Conservation (phyloP, 2,797 vertebrate species). For the Muraenolepis orangiensis region DNA sequence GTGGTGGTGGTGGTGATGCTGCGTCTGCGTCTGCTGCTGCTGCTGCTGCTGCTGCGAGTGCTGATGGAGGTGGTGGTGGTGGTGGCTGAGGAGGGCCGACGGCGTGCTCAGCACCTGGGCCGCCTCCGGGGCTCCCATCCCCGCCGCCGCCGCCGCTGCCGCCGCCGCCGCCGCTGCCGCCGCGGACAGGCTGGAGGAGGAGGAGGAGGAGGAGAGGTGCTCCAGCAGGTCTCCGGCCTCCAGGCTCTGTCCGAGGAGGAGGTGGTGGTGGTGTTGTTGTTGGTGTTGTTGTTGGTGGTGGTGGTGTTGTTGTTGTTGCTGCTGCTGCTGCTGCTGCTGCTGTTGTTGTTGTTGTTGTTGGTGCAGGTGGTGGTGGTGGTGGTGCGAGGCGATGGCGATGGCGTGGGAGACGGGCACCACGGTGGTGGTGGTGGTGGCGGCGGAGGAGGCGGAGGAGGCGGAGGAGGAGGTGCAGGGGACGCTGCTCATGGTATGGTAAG, state of each 20-base stretch:
- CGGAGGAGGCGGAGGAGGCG: constrained; percentile 77
- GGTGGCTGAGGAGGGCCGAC: too few relatives aligned
- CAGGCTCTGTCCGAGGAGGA: constrained; percentile 81
- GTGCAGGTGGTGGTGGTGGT: constrained; percentile 58
- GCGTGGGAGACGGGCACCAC: constrained; percentile 80
- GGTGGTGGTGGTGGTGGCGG: constrained; percentile 77
- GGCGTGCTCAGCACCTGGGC: constrained; percentile 74
- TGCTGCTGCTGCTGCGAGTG: constrained; percentile 78
- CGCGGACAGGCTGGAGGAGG: constrained; percentile 78
- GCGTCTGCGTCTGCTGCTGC: constrained; percentile 75
- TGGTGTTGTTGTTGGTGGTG: constrained; percentile 28
- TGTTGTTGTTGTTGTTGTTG: too few relatives aligned
- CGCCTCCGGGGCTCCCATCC: constrained; percentile 80
- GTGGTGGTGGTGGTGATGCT: constrained; percentile 79
- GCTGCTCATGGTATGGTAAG: constrained; percentile 94
- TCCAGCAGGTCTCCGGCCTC: constrained; percentile 89
- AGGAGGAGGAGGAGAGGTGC: too few relatives aligned
- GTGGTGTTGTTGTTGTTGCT: too few relatives aligned
- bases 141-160: too few relatives aligned
- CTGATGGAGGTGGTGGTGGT: constrained; percentile 76
- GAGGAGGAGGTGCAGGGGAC: constrained; percentile 83
- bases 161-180: constrained; percentile 82
- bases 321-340: too few relatives aligned
- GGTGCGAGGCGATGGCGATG: background rate
- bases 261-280: constrained; percentile 69